Base-by-base conservation (phyloP, 1,140 invertebrate genomes). In the Drosophila nigrodunni region DNA sequence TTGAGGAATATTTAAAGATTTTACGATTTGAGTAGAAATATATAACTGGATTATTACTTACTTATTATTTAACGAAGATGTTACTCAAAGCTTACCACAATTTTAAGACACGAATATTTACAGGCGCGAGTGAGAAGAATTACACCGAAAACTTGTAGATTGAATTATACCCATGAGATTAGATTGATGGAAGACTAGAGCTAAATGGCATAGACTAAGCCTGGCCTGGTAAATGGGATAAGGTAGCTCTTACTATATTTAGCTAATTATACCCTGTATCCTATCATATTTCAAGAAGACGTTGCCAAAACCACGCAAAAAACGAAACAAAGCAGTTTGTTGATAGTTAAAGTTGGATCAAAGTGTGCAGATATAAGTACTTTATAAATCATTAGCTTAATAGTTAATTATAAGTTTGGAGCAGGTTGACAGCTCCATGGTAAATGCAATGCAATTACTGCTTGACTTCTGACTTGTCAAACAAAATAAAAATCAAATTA, bases 41-140 rank as follows among this genome's bases (percentile, higher is more conserved):
- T 54, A 13, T 62, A 9, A 62, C 13, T 11, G 21, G 21, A 35
- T 68, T 47, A 46, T 62, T 87, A 87, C 85, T 88, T 88, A 89
- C 80, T 15, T 37, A 43, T 54, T 35, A 3, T 13, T 46, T 30
- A 10, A 37, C 35, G 52, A 41, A 10, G 25, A 46, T 67, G 47
- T 41, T 21, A 39, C 58, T 83, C 71, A 71, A 18, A 78, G 75
- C 79, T 86, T 82, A 82, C 83, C 82, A 71, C 50, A 60, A 67
- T 57, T 49, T 60, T 66, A 10, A 74, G 65, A 85, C 71, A 73
- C 85, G 81, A 89, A 89, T 47, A 77, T 75, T 58, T 66, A 86
- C 86, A 90, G 86, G 85, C 79, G 85, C 86, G 85, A 89, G 85
- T 79, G 75, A 90, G 85, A 89, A 89, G 85, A 89, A 90, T 90